Conservation (phyloP, 2,113 vertebrate genomes). For the Potamarius usumacintae region DNA sequence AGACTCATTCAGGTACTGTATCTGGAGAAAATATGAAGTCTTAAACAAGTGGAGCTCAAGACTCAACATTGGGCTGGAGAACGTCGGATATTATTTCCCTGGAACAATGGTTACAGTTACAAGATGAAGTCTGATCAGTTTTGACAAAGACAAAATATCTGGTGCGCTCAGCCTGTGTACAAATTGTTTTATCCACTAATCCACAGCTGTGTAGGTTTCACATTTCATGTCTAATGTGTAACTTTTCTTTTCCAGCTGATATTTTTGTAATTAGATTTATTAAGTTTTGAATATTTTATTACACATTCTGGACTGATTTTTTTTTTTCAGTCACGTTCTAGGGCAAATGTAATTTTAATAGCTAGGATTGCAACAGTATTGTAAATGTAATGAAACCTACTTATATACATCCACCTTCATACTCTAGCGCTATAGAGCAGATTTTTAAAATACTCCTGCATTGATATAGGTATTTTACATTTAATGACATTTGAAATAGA, state of each 20-base stretch:
- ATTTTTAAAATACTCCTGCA: background rate
- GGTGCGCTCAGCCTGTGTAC: background rate
- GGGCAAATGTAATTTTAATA: background rate
- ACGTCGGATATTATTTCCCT: background rate
- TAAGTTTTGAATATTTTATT: background rate
- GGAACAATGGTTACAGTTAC: background rate
- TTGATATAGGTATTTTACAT: background rate
- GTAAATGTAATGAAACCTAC: background rate
- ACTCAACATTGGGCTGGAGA: background rate
- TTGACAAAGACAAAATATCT: background rate
- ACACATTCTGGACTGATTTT: background rate
- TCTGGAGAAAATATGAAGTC: background rate
- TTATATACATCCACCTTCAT: background rate
- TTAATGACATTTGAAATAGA: background rate
- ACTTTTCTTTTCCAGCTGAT: background rate
- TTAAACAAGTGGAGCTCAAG: background rate
- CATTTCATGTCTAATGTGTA: conserved; percentile 4
- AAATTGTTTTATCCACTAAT: conserved; percentile 6
- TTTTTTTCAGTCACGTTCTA: background rate
- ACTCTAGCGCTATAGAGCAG: background rate
- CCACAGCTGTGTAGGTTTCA: conserved; percentile 12
- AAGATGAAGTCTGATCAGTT: conserved; percentile 18
- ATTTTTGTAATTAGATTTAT: conserved; percentile 4
- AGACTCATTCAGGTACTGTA: background rate
- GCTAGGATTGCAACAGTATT: conserved; percentile 1